Base-by-base conservation (phyloP, 2,888 invertebrate genomes). In the Agriopis aurantiaria region DNA sequence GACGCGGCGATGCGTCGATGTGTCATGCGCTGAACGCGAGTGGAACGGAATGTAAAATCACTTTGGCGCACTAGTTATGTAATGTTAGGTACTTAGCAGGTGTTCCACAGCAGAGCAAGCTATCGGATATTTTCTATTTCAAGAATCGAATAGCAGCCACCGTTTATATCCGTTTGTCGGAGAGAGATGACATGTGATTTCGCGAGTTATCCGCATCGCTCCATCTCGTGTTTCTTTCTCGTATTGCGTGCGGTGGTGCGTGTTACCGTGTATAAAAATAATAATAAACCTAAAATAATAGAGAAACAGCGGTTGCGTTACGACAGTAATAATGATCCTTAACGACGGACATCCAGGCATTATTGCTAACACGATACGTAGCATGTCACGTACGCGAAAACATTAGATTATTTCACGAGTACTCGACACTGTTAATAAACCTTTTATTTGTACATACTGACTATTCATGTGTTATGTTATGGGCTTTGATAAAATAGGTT, bases 1-100 rank as follows among this genome's bases (percentile, higher is more conserved):
- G 65, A 60, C 49, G 76, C 76, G 64, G 63, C 65, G 74, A 69
- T 78, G 80, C 78, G 80, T 75, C 71, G 57, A 65, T 73, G 68
- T 53, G 12, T 11, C 56, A 67, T 75, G 75, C 76, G 79, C 73
- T 67, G 69, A 71, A 63, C 57, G 69, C 71, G 71, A 71, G 69
- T 78, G 76, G 72, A 80, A 76, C 71, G 75, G 70, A 78, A 78
- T 71, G 71, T 74, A 70, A 73, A 71, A 68, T 72, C 61, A 68
- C 62, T 65, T 69, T 63, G 58, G 58, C 46, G 46, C 46, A 46
- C 45, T 46, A 11, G 43, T 45, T 10, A 8, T 45, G 43, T 45
- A 45, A 45, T 45, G 9, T 10, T 23, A 23, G 17, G 17, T 7
- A 45, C 9, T 45, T 6, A 6, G 33, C 33, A 33, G 33, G 33